Base-by-base conservation (phyloP, 2,113 vertebrate genomes). In the Empidonax traillii region DNA sequence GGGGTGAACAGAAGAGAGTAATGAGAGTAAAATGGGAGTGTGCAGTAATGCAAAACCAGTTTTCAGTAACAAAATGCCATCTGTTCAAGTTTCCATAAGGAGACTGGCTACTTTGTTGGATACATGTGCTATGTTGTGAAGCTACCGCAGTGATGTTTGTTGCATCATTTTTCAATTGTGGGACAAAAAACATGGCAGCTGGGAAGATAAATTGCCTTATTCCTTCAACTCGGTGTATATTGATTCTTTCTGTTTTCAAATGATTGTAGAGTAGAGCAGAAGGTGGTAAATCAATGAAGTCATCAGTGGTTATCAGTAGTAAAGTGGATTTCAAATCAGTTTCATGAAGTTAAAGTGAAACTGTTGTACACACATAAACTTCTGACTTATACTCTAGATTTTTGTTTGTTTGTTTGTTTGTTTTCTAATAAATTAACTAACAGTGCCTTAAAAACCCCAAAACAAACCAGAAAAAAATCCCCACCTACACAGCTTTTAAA, bases 101-200 rank as follows among this genome's bases (percentile, higher is more conserved):
- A 76, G 21, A 15, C 47, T 53, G 16, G 19, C 39, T 74, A 30
- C 43, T 82, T 55, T 53, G 22, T 53, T 74, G 20, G 79, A 25
- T 71, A 14, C 47, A 3, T 52, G 33, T 41, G 20, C 28, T 31
- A 20, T 25, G 49, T 53, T 58, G 41, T 37, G 55, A 74, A 90
- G 53, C 72, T 79, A 13, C 24, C 58, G 55, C 46, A 44, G 23
- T 71, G 41, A 66, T 72, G 58, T 78, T 94, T 82, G 53, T 82
- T 71, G 39, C 69, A 58, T 76, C 18, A n/a, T 78, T 94, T 89
- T 93, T 92, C 56, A 86, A 51, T 47, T 71, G n/a, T 69, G 44
- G 61, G 28, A 53, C 33, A 71, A 55, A 79, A 74, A 82, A 89
- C 5, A 8, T 91, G 12, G 30, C 41, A 67, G 28, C 41, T 63